Evolutionary conservation across 2,888 invertebrate genomes (phyloP), one percentile per base, ranked within the genome.

Genomic region (Lithophane leautieri): DNA sequence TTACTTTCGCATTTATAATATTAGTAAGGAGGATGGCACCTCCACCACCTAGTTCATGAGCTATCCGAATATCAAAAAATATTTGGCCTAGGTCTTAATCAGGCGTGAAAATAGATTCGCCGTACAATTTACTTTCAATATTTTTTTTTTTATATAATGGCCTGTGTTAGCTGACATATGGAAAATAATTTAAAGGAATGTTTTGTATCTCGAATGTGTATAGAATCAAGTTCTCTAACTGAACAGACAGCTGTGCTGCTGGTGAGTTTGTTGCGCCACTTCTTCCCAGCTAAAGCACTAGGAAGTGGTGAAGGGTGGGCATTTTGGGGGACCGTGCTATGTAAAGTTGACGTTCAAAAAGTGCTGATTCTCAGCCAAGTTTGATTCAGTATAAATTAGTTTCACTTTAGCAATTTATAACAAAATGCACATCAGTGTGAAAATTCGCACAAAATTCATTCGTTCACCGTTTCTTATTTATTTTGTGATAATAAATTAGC

Each of bases 401-500:
- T 70, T 16, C n/a, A 16, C 14, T 58, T 78, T 12, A 22, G 6
- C 54, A 62, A 56, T 19, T 25, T 6, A 12, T 12, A n/a, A 4
- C 6, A 34, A 28, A 54, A 63, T 62, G 62, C 70, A 70, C 19
- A 0, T 28, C 28, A 12, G 22, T 50, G 58, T 54, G 54, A 66
- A 56, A 73, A 73, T 79, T 56, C 54, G 19, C 34, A n/a, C 2
- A 74, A 67, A 79, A 67, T 12, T 25, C 0, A 25, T 63, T 66
- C 50, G 28, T 60, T 60, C 7, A 28, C 66, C 25, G n/a, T 7
- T n/a, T 54, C 34, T 67, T 54, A 61, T 79, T 73, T 74, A 74
- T 80, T 22, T 60, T 12, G n/a, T 22, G 50, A 52, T 67, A 81
- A 81, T 81, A 81, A 76, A 81, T 79, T 75, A 76, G 54, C 34